These are phyloP conservation scores for Ephydatia muelleri DNA, from an alignment of 37 sponge, comb jelly and placozoan species.

Conservation along the genomic window DNA sequence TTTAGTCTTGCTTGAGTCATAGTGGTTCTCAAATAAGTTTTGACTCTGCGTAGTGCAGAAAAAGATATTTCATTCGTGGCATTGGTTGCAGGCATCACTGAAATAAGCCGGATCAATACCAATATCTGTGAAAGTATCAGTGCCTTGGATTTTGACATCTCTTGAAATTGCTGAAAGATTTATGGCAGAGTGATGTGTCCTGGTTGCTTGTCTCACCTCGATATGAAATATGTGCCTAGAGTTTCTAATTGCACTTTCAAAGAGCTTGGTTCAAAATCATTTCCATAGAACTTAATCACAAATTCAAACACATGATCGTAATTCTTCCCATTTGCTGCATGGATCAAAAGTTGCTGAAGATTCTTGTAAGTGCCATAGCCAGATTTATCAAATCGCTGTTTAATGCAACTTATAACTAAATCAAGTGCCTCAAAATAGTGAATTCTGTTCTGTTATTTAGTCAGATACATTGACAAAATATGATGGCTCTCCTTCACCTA, in stretches of 20 bases:
- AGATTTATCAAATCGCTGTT: slow-evolving; percentile 45
- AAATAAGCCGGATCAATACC: slow-evolving; percentile 23
- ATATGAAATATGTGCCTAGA: slow-evolving; percentile 7
- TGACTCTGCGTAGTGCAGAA: slow-evolving; percentile 47
- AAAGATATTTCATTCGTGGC: slow-evolving; percentile 70
- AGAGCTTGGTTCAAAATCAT: slow-evolving; percentile 26
- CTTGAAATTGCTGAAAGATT: neutral
- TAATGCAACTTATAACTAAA: slow-evolving; percentile 26
- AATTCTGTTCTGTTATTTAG: neutral
- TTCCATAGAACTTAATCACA: slow-evolving; percentile 35
- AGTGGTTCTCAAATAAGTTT: slow-evolving; percentile 57
- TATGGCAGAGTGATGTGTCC: too few species aligned
- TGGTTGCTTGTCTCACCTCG: too few species aligned
- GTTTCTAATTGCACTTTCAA: slow-evolving; percentile 17
- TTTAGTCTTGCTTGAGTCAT: slow-evolving; percentile 67
- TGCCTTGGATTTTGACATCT: neutral
- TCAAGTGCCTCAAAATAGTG: slow-evolving; percentile 63
- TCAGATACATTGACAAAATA: neutral
- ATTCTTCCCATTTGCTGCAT: slow-evolving; percentile 3
- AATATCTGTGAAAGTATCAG: slow-evolving; percentile 23
- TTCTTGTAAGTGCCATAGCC: slow-evolving; percentile 45
- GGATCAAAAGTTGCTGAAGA: slow-evolving; percentile 39
- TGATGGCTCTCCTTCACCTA: slow-evolving; percentile 20
- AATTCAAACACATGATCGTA: slow-evolving; percentile 26
- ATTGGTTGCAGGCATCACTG: slow-evolving; percentile 67